These are phyloP conservation scores for Luehdorfia chinensis DNA, from an alignment of 1,140 invertebrate species.

Conservation along the genomic window DNA sequence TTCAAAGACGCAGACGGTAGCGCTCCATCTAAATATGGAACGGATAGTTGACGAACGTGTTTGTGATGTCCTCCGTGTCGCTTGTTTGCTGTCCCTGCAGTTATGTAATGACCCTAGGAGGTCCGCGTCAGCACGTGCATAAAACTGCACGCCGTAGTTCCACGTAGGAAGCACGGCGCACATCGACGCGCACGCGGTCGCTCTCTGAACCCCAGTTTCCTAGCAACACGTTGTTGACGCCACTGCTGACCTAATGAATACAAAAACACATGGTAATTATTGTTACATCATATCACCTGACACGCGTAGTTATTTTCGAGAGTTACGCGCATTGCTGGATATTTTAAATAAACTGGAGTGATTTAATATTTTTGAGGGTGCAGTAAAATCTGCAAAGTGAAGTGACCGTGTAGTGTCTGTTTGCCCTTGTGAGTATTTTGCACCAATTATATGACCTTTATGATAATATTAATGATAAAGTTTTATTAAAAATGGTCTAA, in stretches of 20 bases:
- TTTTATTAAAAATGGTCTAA: neutral
- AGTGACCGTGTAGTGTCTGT: too few species aligned
- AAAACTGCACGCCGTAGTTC: conserved; percentile 50
- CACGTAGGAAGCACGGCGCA: conserved; percentile 54
- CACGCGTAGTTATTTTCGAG: conserved; percentile 44
- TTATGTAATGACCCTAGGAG: conserved; percentile 67
- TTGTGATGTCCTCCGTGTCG: conserved; percentile 39
- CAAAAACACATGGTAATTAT: conserved; percentile 67
- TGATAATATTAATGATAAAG: conserved; percentile 10
- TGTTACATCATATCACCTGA: conserved; percentile 62
- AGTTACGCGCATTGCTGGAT: conserved; percentile 49
- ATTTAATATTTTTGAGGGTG: conserved; percentile 20
- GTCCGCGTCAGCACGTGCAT: conserved; percentile 54
- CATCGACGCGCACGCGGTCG: conserved; percentile 60
- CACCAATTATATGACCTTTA: conserved; percentile 22
- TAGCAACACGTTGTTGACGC: conserved; percentile 75
- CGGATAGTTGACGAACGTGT: conserved; percentile 46
- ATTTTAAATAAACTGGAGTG: conserved; percentile 33
- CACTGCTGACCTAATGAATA: conserved; percentile 67
- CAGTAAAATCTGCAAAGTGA: too few species aligned
- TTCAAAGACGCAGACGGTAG: conserved; percentile 51
- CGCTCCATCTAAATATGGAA: conserved; percentile 73
- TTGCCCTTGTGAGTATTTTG: conserved; percentile 22
- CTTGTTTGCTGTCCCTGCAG: conserved; percentile 40
- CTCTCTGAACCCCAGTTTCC: conserved; percentile 59